phyloP scores from a whole-genome alignment of 2,113 vertebrate species.

The Marmota monax region DNA sequence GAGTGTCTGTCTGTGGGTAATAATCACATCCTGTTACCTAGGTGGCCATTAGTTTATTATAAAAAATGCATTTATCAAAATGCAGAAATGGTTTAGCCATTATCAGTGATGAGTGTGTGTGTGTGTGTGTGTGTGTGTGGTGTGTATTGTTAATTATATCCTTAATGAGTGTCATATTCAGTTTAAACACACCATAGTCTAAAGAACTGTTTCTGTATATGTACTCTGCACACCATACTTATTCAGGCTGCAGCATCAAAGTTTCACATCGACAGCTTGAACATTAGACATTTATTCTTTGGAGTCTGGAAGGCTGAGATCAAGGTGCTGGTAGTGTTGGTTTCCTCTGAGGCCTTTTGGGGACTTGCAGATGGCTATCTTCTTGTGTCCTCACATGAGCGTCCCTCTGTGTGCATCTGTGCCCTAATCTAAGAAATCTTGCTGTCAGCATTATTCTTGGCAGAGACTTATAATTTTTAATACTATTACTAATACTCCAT shows the following conservation, averaged over 20 bases:
- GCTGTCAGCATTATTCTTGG: neutral
- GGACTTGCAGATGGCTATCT: neutral
- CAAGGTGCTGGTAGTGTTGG: no score
- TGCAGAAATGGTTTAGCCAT: neutral
- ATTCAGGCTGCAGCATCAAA: neutral
- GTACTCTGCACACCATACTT: no score
- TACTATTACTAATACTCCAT: neutral
- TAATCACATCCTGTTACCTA: neutral
- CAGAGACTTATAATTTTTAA: neutral
- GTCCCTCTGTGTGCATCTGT: neutral
- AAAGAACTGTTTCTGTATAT: neutral
- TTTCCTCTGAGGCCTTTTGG: neutral
- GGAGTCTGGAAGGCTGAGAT: neutral
- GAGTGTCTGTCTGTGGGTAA: neutral
- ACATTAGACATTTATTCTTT: neutral
- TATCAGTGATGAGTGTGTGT: neutral
- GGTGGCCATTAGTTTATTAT: neutral
- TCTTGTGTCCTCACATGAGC: neutral
- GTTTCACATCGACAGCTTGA: accelerated
- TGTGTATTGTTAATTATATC: neutral
- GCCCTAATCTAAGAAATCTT: neutral
- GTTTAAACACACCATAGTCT: no score
- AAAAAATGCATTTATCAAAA: no score
- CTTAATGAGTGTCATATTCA: neutral
- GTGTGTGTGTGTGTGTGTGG: no score